Evolutionary conservation across 2,888 invertebrate species (phyloP).

Genomic region (Meteorus colon): DNA sequence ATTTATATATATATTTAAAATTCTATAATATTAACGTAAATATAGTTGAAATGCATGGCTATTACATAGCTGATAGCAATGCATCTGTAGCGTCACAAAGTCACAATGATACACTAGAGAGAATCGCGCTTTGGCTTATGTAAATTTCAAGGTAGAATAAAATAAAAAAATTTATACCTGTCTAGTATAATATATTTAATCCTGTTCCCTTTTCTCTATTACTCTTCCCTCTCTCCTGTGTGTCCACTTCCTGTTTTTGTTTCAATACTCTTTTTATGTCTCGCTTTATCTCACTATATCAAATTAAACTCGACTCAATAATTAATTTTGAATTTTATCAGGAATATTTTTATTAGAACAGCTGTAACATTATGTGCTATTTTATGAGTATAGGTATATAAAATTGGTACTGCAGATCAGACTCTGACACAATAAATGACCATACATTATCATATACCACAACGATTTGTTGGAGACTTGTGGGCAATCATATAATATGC

Average conservation of each 20-base stretch:
- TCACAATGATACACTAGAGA: constrained; percentile 62
- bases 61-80: constrained; percentile 64
- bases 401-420: not conserved
- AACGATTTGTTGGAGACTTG: not conserved
- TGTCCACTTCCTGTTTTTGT: too few species aligned
- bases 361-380: too few species aligned
- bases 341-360: too few species aligned
- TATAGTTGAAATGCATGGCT: constrained; percentile 67
- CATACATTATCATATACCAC: not conserved
- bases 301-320: too few species aligned
- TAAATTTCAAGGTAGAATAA: constrained; percentile 66
- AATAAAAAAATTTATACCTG: constrained; percentile 66
- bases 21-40: constrained; percentile 69
- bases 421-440: not conserved
- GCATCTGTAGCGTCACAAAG: constrained; percentile 60
- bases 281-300: too few species aligned
- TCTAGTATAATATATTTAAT: constrained; percentile 60
- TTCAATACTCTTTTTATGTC: too few species aligned
- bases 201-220: constrained; percentile 24
- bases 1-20: constrained; percentile 33
- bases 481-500: not conserved
- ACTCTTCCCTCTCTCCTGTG: constrained; percentile 20
- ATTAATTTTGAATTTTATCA: too few species aligned
- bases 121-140: constrained; percentile 59
- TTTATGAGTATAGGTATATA: too few species aligned